Evolutionary conservation across 2,888 invertebrate genomes (phyloP).

Genomic region (Drosophila neutralis): DNA sequence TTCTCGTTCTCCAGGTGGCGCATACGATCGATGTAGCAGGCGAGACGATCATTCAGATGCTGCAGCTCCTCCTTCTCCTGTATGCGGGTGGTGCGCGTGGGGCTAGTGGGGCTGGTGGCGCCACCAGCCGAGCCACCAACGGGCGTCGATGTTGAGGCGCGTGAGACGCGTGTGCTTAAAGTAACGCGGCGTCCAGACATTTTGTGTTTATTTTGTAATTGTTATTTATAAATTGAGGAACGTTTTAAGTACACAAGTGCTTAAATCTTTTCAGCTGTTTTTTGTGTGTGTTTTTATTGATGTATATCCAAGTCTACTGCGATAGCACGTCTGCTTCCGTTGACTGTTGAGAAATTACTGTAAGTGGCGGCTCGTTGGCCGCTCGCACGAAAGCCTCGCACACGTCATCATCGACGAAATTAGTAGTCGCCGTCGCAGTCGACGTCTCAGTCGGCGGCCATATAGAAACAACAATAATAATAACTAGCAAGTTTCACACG

Average conservation of each 20-base stretch:
- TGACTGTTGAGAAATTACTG: constrained; percentile 78
- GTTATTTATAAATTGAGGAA: constrained; percentile 33
- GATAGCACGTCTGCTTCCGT: constrained; percentile 70
- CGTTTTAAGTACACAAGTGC: constrained; percentile 44
- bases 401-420: constrained; percentile 76
- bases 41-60: constrained; percentile 97
- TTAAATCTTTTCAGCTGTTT: background rate
- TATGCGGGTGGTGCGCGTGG: constrained; percentile 94
- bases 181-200: constrained; percentile 83
- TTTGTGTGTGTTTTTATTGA: constrained; percentile 6
- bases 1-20: constrained; percentile 97
- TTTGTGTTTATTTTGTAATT: constrained; percentile 23
- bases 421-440: constrained; percentile 51
- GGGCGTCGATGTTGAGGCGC: constrained; percentile 82
- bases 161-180: constrained; percentile 80
- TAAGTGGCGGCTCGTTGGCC: constrained; percentile 59
- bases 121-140: constrained; percentile 71
- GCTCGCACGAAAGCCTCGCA: constrained; percentile 69
- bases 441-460: constrained; percentile 22
- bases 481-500: background rate
- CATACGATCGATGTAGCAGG: constrained; percentile 97
- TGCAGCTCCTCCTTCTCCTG: constrained; percentile 98
- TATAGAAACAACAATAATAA: constrained; percentile 29
- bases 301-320: constrained; percentile 9
- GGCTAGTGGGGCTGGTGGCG: constrained; percentile 90